Percentiles rank a stretch among this genome's conserved stretches.
Conservation (phyloP, 2,888 invertebrate species). For the Lasius platythorax region DNA sequence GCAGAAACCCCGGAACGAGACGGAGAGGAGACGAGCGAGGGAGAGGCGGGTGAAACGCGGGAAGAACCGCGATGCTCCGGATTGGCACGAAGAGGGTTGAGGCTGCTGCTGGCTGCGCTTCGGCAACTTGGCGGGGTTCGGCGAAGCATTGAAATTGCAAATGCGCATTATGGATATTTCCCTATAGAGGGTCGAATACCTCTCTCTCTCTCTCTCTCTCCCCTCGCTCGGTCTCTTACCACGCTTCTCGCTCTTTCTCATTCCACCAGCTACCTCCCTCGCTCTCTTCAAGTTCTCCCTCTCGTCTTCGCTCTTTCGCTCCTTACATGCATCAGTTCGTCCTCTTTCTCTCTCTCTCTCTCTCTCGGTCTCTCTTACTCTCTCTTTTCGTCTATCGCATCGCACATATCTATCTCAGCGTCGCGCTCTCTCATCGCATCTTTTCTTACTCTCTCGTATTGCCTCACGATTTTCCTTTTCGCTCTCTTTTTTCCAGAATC, state of each 20-base stretch:
- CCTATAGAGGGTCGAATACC: constrained; percentile 83
- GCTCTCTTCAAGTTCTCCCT: not conserved
- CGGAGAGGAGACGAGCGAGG: constrained; percentile 36
- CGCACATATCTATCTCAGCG: constrained; percentile 19
- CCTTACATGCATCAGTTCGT: constrained; percentile 47
- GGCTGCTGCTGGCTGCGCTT: constrained; percentile 73
- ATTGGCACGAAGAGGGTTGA: constrained; percentile 70
- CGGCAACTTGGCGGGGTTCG: constrained; percentile 80
- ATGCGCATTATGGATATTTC: constrained; percentile 86
- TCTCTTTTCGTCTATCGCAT: not conserved
- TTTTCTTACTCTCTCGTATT: constrained; percentile 24
- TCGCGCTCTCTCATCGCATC: constrained; percentile 33
- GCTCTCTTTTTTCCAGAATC: not conserved
- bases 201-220: constrained; percentile 71
- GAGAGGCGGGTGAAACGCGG: constrained; percentile 59
- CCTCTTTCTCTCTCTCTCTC: not conserved
- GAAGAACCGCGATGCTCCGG: constrained; percentile 66
- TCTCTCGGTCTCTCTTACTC: not conserved
- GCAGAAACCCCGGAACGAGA: constrained; percentile 34
- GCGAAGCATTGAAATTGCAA: constrained; percentile 85
- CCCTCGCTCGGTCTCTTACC: constrained; percentile 35
- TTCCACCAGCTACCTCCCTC: constrained; percentile 41
- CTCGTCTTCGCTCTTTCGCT: constrained; percentile 52
- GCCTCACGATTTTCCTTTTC: not conserved
- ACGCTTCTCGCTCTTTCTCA: constrained; percentile 38